Evolutionary conservation across 2,113 vertebrate genomes (phyloP), one percentile per base, ranked within the genome.

Genomic region (Oreochromis aureus): DNA sequence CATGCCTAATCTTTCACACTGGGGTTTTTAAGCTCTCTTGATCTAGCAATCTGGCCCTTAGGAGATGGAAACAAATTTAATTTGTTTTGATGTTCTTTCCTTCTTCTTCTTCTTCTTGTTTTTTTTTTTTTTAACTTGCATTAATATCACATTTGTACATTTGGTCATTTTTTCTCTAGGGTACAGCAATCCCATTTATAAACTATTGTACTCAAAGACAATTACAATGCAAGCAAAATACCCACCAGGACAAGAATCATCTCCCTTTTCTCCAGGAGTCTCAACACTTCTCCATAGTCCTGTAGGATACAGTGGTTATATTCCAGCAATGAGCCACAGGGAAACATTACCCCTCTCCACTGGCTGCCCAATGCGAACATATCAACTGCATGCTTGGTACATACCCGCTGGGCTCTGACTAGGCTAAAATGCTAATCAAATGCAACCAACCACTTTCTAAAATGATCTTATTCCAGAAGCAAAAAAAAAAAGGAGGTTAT

Each of bases 221-320:
- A 88, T 91, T 84, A 89, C 53, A 89, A 94, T 87, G 86, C 87
- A 76, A 82, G 79, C 78, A 36, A 79, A 48, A 34, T 56, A n/a
- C 51, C 78, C 81, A 51, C 53, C 44, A 83, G 39, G 22, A 44
- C 9, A 48, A 51, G 24, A 90, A 81, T 87, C 85, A 85, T 89
- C 83, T 81, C 30, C 10, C 73, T 85, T 69, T 92, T 91, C 24
- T 61, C 83, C 90, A 58, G 51, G 66, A 90, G 36, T 39, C 54
- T 36, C 27, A 39, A 54, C 39, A n/a, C 51, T 58, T 87, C 30
- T 85, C 6, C 12, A 2, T 36, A 56, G 59, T 86, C 34, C 22
- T 53, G 22, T 84, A 39, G 24, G 19, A 44, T 36, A 46, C 53
- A 86, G 81, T 85, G 39, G 69, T 79, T 84, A 69, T 80, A 73